A percentile compares a stretch with the other conserved stretches of the same genome.
Evolutionary conservation across 2,113 vertebrate genomes (phyloP).

Genomic region (Mustelus asterias): DNA sequence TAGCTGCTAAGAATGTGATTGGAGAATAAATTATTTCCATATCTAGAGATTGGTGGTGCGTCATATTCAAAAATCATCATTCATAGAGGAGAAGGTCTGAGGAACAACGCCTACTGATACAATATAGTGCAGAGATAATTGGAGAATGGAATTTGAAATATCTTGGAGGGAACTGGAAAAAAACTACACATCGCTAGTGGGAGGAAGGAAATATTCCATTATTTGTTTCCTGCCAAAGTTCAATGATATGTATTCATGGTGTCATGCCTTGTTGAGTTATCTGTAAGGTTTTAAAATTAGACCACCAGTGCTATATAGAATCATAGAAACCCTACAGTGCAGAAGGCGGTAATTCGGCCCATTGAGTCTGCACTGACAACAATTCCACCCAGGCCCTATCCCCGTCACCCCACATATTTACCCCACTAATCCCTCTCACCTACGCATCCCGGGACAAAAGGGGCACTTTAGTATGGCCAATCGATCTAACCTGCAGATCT

Average conservation of each 20-base stretch:
- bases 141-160: not conserved
- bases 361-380: too few relatives aligned
- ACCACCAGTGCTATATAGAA: not conserved
- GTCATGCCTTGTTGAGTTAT: not conserved
- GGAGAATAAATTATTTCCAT: not conserved
- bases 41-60: not conserved
- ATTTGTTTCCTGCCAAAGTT: not conserved
- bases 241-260: not conserved
- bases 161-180: slow-evolving; percentile 5
- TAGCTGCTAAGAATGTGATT: not conserved
- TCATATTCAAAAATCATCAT: not conserved
- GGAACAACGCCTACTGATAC: not conserved
- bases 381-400: too few relatives aligned
- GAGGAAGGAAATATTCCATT: not conserved
- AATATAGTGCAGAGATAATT: not conserved
- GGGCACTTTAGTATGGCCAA: too few relatives aligned
- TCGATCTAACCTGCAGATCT: too few relatives aligned
- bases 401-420: too few relatives aligned
- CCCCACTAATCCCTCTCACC: too few relatives aligned
- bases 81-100: not conserved
- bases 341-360: too few relatives aligned
- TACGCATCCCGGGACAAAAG: too few relatives aligned
- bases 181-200: not conserved
- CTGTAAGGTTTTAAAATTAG: not conserved
- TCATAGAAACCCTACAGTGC: too few relatives aligned